These are phyloP conservation scores for Clarias magur DNA, from an alignment of 2,113 vertebrate genomes.

Conservation along the genomic window DNA sequence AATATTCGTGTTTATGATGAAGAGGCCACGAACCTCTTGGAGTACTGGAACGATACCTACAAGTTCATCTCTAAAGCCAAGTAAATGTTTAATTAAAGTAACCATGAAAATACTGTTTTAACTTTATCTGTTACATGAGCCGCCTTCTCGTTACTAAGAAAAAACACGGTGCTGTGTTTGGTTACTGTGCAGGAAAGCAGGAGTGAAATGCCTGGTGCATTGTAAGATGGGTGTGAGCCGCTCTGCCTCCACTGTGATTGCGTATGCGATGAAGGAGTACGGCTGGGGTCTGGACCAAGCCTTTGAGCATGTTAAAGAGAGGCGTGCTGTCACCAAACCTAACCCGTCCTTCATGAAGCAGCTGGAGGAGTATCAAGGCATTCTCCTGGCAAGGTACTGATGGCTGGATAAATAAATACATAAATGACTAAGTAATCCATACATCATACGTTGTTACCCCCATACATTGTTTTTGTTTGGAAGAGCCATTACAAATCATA, in stretches of 20 bases:
- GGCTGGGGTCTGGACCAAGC: constrained; percentile 95
- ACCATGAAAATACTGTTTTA: background rate
- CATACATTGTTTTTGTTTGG: too few relatives aligned
- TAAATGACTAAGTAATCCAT: background rate
- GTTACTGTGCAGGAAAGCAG: constrained; percentile 80
- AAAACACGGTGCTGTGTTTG: background rate
- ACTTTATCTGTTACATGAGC: background rate
- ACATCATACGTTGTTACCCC: too few relatives aligned
- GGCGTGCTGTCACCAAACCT: constrained; percentile 89
- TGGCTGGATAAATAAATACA: background rate
- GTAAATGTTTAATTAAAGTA: constrained; percentile 67
- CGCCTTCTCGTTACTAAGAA: background rate
- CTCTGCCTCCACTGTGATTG: constrained; percentile 95
- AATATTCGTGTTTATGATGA: constrained; percentile 97
- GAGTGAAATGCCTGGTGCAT: constrained; percentile 95
- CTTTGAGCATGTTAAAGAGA: constrained; percentile 92
- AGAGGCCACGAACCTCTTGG: constrained; percentile 95
- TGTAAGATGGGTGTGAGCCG: constrained; percentile 99
- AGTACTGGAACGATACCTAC: constrained; percentile 97
- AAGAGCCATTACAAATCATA: too few relatives aligned
- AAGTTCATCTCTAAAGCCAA: constrained; percentile 99
- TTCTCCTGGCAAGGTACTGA: constrained; percentile 90
- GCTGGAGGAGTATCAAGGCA: constrained; percentile 97
- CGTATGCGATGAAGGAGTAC: constrained; percentile 98
- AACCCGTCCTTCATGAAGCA: constrained; percentile 97